Evolutionary conservation across 2,888 invertebrate species (phyloP).

Genomic region (Leptinotarsa rubiginosa): DNA sequence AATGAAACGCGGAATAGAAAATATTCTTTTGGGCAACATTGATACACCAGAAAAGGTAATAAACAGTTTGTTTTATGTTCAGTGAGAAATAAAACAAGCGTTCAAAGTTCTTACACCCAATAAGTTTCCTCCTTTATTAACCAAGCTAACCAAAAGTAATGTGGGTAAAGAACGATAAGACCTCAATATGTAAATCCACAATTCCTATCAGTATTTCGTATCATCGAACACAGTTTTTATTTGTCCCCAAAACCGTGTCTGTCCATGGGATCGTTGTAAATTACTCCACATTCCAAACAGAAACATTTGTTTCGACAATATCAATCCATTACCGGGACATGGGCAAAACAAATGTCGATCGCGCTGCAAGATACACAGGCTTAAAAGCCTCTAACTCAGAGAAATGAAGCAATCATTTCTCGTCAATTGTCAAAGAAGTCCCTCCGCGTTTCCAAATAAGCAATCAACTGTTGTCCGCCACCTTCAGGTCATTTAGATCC

Average conservation of each 20-base stretch:
- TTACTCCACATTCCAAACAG: neutral
- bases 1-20: too few relatives aligned
- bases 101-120: neutral
- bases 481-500: conserved; percentile 59
- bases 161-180: neutral
- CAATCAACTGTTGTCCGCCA: conserved; percentile 55
- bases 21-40: too few relatives aligned
- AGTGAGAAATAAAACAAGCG: neutral
- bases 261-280: neutral
- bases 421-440: conserved; percentile 50
- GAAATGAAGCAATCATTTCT: conserved; percentile 50
- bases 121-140: neutral
- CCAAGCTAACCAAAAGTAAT: neutral
- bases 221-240: neutral
- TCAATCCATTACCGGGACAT: conserved; percentile 12
- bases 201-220: neutral
- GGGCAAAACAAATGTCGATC: conserved; percentile 28
- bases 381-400: conserved; percentile 39
- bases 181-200: conserved; percentile 5
- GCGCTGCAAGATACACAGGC: conserved; percentile 36
- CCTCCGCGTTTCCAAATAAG: conserved; percentile 53
- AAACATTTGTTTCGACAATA: conserved; percentile 8
- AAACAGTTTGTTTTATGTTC: too few relatives aligned
- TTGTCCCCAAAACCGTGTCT: conserved; percentile 10
- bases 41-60: too few relatives aligned